Evolutionary conservation across 2,113 vertebrate species (phyloP).

Genomic region (Lates calcarifer): DNA sequence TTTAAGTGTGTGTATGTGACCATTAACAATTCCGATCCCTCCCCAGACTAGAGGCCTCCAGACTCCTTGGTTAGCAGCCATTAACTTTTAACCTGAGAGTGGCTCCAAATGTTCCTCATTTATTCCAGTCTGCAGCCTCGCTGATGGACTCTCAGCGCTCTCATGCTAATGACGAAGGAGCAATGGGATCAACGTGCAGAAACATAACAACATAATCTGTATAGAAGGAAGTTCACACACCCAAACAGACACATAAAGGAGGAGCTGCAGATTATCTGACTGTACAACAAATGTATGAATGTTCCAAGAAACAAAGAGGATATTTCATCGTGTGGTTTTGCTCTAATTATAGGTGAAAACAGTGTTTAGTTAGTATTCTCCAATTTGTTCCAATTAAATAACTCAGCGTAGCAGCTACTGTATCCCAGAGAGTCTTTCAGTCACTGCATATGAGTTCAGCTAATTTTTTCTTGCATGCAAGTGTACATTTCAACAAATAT

Average conservation of each 20-base stretch:
- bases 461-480: no score
- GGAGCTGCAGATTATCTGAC: neutral
- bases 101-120: slow-evolving; percentile 27
- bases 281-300: neutral
- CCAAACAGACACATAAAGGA: neutral
- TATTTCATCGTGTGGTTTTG: neutral
- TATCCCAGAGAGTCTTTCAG: neutral
- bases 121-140: slow-evolving; percentile 16
- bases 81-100: slow-evolving; percentile 50
- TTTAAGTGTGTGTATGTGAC: slow-evolving; percentile 4
- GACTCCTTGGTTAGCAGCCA: slow-evolving; percentile 35
- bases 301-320: no score
- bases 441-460: no score
- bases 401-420: neutral
- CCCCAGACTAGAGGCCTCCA: slow-evolving; percentile 21
- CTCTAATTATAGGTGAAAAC: neutral
- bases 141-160: slow-evolving; percentile 19
- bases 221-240: neutral
- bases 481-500: neutral
- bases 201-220: slow-evolving; percentile 5
- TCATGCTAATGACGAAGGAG: slow-evolving; percentile 29
- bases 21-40: slow-evolving; percentile 26
- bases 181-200: slow-evolving; percentile 8
- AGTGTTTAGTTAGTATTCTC: neutral
- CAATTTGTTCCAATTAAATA: neutral